Evolutionary conservation across 2,797 vertebrate species (phyloP), one percentile per base, ranked within the genome.

Genomic region (Salarias fasciatus): DNA sequence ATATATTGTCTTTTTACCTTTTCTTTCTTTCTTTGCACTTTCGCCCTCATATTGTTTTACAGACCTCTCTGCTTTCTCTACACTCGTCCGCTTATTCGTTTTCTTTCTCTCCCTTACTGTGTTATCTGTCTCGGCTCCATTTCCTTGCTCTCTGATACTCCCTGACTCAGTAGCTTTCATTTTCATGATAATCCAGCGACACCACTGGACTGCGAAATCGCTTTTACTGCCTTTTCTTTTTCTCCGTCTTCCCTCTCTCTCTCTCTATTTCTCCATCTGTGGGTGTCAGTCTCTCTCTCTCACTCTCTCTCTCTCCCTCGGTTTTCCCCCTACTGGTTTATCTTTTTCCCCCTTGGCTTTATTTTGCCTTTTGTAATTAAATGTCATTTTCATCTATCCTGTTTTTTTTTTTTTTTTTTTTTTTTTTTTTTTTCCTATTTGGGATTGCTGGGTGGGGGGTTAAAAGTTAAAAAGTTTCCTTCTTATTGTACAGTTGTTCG

Each of bases 131-230:
- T 77, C 49, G 28, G 88, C 89, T 93, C 89, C 82, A 89, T 91
- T 92, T 91, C 89, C 84, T 86, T 89, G 77, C 86, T 90, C 88
- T 79, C 85, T 86, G 89, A 91, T 91, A 91, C 87, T 91, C 89
- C 88, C 89, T 88, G 87, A 91, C 86, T 92, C 91, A 82, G 87
- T 89, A 85, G 74, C 89, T 93, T 93, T 92, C 90, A 89, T 92
- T 93, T 93, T 91, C 88, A 92, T 93, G 91, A 92, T 94, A 93
- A 93, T 93, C 90, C 89, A 91, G 75, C 73, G 62, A 91, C 90
- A 87, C 88, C 89, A 90, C 81, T 91, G 88, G 90, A 93, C 90
- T 91, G 89, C 88, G 80, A 92, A 93, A 92, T 92, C 90, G 62
- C 82, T 90, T 89, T 88, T 86, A 85, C 83, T 88, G 80, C 73